phyloP scores from a whole-genome alignment of 2,797 vertebrate species.

The Aeoliscus strigatus region DNA sequence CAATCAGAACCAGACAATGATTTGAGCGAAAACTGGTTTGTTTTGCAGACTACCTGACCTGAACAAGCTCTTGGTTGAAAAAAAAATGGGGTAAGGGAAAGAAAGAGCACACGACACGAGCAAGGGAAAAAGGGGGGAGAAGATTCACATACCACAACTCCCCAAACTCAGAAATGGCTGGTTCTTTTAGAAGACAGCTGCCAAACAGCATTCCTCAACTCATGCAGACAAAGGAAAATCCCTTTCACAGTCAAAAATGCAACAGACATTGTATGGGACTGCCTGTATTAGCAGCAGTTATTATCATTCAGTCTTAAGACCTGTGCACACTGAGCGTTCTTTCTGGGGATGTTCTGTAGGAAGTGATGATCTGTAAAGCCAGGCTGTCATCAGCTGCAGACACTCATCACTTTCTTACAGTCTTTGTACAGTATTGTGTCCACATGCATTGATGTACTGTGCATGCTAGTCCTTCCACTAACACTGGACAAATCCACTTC shows the following conservation, averaged over 20 bases:
- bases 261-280: conserved; percentile 5
- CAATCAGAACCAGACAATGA: conserved; percentile 25
- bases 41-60: conserved; percentile 45
- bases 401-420: too few species aligned
- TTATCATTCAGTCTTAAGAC: conserved; percentile 14
- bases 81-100: not conserved
- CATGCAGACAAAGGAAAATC: conserved; percentile 53
- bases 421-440: too few species aligned
- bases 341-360: too few species aligned
- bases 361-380: too few species aligned
- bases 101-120: not conserved
- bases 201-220: conserved; percentile 60
- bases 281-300: conserved; percentile 16
- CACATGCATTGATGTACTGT: too few species aligned
- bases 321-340: not conserved
- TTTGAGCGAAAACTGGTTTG: conserved; percentile 23
- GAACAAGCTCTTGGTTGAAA: conserved; percentile 35
- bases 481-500: too few species aligned
- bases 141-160: conserved; percentile 64
- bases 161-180: conserved; percentile 56
- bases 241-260: conserved; percentile 39
- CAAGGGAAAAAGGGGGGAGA: conserved; percentile 6
- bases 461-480: too few species aligned
- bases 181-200: conserved; percentile 53
- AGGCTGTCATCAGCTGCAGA: too few species aligned